Evolutionary conservation across 2,888 invertebrate genomes (phyloP), one percentile per base, ranked within the genome.

Genomic region (Apotomis turbidana): DNA sequence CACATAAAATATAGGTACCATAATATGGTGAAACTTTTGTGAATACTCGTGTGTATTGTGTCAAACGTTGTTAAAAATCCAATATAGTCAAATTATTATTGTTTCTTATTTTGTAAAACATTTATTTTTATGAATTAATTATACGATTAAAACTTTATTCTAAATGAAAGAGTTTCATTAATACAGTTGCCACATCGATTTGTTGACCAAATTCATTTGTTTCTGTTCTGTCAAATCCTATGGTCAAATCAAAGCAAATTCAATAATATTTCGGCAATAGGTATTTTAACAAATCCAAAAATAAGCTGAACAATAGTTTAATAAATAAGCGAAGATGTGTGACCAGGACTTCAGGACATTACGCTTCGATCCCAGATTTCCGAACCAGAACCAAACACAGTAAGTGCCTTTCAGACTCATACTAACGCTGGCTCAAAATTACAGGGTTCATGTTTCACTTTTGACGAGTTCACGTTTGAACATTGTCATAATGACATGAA

Each of bases 281-380:
- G n/a, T n/a, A 54, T 70, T 64, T 41, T 51, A 10, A 49, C 15
- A 27, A 27, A 59, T 51, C 46, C 44, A 44, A 5, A 44, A 44
- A 6, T 44, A 44, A 44, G 5, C 44, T 8, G 9, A 49, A 49
- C 49, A 49, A 49, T 49, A 6, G 10, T 61, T 58, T 62, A 51
- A 57, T 13, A 60, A 38, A 71, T 59, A 60, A 49, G 44, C 51
- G 70, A 85, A 78, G 75, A 91, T 92, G 91, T 93, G 93, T 77
- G 91, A 93, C 73, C 86, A 89, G 77, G 90, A 91, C 77, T 92
- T 93, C 74, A 85, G 87, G 76, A 93, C 93, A 5, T 77, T 86
- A 60, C 88, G 93, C 9, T 83, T 91, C 1, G 93, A 93, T 76
- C 93, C 93, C 4, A 84, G 93, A 3, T 92, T 91, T 75, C 93